Percentiles rank a stretch among this genome's conserved stretches.
phyloP scores from a whole-genome alignment of 2,888 invertebrate genomes.

The Ophion costatus region DNA sequence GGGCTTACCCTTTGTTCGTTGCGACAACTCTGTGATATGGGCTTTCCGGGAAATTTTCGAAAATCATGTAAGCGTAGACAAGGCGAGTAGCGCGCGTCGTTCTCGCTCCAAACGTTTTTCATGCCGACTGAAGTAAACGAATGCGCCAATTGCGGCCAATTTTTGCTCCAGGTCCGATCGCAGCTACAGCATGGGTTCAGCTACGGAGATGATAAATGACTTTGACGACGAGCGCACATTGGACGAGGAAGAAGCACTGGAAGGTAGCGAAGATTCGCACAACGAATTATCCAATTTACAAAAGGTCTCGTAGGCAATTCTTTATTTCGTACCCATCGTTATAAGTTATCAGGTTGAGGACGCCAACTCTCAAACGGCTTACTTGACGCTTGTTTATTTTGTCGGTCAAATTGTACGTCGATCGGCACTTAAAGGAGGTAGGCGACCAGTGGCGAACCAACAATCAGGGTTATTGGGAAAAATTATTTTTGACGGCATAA shows the following conservation, averaged over 20 bases:
- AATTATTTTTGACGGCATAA: no score
- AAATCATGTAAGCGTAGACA: conserved; percentile 58
- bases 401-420: neutral
- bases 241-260: conserved; percentile 98
- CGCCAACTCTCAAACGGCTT: neutral
- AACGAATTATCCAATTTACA: conserved; percentile 95
- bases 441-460: no score
- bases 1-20: conserved; percentile 15
- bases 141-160: neutral
- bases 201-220: conserved; percentile 98
- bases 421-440: neutral
- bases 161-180: conserved; percentile 80
- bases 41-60: conserved; percentile 39
- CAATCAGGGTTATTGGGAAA: no score
- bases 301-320: conserved; percentile 85
- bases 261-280: conserved; percentile 94
- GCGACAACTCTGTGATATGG: conserved; percentile 55
- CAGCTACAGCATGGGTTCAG: conserved; percentile 92
- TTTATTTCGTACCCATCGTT: conserved; percentile 14
- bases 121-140: neutral
- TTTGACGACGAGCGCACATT: conserved; percentile 98
- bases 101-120: neutral
- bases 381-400: neutral
- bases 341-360: conserved; percentile 35
- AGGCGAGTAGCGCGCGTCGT: neutral